Percentiles rank a stretch among this genome's conserved stretches.
phyloP scores from a whole-genome alignment of 2,113 vertebrate genomes.

The Prunella himalayana region DNA sequence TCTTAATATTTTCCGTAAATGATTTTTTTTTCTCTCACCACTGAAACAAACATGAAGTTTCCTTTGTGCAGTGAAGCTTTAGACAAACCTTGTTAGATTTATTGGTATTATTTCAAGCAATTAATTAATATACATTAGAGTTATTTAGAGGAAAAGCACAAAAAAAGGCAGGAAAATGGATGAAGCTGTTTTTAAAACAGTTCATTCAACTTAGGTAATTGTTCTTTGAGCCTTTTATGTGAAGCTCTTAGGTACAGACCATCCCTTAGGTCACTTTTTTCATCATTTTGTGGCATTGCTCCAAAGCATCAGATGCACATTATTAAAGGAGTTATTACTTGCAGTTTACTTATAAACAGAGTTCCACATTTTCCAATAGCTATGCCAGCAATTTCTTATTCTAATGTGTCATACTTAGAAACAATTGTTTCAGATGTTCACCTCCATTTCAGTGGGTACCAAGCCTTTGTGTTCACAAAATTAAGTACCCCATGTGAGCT shows the following conservation, averaged over 20 bases:
- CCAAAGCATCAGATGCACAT: background rate
- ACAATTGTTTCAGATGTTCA: background rate
- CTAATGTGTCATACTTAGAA: background rate
- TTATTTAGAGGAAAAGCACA: conserved; percentile 35
- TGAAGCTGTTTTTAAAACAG: conserved; percentile 44
- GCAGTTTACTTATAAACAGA: background rate
- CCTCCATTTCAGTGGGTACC: background rate
- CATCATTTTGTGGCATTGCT: background rate
- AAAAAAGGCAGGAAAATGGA: conserved; percentile 57
- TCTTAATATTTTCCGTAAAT: conserved; percentile 48
- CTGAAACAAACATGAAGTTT: conserved; percentile 58
- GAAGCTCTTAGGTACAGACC: background rate
- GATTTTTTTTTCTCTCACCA: background rate
- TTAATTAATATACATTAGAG: conserved; percentile 68
- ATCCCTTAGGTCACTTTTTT: background rate
- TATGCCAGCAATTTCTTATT: background rate
- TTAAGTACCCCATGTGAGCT: background rate
- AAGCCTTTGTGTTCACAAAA: background rate
- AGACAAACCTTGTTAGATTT: conserved; percentile 68
- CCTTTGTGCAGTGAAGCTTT: conserved; percentile 63
- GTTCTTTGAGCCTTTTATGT: conserved; percentile 30
- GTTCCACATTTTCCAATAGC: background rate
- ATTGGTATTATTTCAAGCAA: conserved; percentile 69
- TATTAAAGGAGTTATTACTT: background rate
- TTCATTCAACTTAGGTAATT: conserved; percentile 40